Conservation (phyloP, 2,888 invertebrate species). For the Graphium colonna region DNA sequence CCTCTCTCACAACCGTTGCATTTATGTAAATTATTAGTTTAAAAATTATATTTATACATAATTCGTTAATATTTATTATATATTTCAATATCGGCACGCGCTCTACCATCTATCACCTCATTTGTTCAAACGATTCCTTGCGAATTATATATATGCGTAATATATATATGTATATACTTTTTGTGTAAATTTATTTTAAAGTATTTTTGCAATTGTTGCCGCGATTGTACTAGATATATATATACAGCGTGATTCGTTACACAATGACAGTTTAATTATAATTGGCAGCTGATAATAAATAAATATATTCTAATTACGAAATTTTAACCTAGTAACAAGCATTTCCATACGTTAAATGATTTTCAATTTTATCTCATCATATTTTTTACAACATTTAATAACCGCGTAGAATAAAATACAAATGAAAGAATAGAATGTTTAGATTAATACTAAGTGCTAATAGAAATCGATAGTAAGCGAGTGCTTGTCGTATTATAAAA, state of each 20-base stretch:
- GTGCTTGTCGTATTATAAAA: conserved; percentile 1
- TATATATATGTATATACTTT: conserved; percentile 23
- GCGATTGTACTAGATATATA: conserved; percentile 47
- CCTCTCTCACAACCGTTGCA: conserved; percentile 76
- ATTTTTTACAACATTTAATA: no score
- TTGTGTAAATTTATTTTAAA: conserved; percentile 30
- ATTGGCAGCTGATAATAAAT: conserved; percentile 21
- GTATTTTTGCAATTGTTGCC: conserved; percentile 29
- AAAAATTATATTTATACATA: conserved; percentile 20
- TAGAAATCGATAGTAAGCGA: conserved; percentile 9
- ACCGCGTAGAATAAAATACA: conserved; percentile 35
- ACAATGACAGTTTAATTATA: conserved; percentile 32
- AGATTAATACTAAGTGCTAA: conserved; percentile 11
- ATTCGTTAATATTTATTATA: conserved; percentile 21
- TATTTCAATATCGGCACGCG: conserved; percentile 20
- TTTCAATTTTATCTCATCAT: conserved; percentile 23
- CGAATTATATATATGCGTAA: conserved; percentile 5
- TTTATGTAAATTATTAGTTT: conserved; percentile 26
- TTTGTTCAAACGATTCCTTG: conserved; percentile 11
- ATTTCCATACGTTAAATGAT: conserved; percentile 43
- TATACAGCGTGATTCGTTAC: conserved; percentile 34
- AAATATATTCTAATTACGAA: conserved; percentile 17
- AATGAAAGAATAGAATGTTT: conserved; percentile 30
- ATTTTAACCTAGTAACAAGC: conserved; percentile 18
- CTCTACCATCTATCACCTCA: conserved; percentile 10